A percentile compares a stretch with the other conserved stretches of the same genome.
phyloP scores from a whole-genome alignment of 2,113 vertebrate species.

The Macquaria ambigua region DNA sequence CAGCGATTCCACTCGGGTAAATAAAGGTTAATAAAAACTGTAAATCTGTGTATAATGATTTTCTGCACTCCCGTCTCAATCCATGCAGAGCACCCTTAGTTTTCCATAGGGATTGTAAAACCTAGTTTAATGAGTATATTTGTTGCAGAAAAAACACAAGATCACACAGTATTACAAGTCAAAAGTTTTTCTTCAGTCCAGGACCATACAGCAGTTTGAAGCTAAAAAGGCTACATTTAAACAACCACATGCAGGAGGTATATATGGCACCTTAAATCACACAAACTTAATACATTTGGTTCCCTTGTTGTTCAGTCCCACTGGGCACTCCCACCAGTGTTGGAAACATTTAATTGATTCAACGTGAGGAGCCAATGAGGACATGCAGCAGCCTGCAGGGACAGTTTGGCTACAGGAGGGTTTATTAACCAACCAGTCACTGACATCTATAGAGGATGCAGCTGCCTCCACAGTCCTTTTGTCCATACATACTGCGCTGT shows the following conservation, averaged over 20 bases:
- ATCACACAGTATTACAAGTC: slow-evolving; percentile 4
- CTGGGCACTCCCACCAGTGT: not conserved
- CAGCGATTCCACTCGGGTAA: slow-evolving; percentile 7
- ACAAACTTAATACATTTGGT: not conserved
- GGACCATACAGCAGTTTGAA: not conserved
- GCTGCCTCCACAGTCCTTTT: not conserved
- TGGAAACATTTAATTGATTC: slow-evolving; percentile 20
- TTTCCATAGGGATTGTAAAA: slow-evolving; percentile 18
- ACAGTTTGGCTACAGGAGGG: not conserved
- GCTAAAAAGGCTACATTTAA: not conserved
- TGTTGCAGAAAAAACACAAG: slow-evolving; percentile 14
- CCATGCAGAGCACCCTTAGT: not conserved
- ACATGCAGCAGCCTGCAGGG: not conserved
- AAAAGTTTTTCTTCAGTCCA: not conserved
- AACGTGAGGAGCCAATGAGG: slow-evolving; percentile 4
- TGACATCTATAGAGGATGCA: not conserved
- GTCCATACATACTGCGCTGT: not conserved
- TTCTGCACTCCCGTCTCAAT: not conserved
- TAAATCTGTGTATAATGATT: slow-evolving; percentile 44
- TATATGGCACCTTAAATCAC: not conserved
- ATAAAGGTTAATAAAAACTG: slow-evolving; percentile 38
- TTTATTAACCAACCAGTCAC: slow-evolving; percentile 4
- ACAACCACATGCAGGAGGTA: not conserved
- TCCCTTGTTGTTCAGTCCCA: not conserved
- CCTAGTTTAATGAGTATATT: slow-evolving; percentile 32